Percentiles rank a stretch among this genome's conserved stretches.
These are phyloP conservation scores for Sporophila hypoxantha DNA, from an alignment of 2,113 vertebrate genomes.

Conservation along the genomic window DNA sequence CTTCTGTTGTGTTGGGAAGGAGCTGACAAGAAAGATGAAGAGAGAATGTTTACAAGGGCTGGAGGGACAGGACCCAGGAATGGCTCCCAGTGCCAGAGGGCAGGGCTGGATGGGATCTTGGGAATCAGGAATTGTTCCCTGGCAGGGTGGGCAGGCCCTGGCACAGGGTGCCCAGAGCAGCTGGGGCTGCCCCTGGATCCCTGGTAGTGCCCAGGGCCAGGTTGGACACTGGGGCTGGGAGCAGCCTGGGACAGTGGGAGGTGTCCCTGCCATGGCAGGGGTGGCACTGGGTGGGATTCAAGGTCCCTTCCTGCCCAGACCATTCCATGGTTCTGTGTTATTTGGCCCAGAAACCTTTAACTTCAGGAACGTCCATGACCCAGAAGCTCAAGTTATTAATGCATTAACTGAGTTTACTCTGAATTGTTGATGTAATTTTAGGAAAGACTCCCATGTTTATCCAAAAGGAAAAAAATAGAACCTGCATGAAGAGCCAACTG, in stretches of 20 bases:
- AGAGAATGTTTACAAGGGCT: accelerated
- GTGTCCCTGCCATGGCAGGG: not conserved
- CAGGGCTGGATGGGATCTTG: accelerated
- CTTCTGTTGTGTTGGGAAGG: not conserved
- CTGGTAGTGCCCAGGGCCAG: not conserved
- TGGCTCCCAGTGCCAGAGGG: not conserved
- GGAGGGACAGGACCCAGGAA: accelerated
- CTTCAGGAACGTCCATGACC: not conserved
- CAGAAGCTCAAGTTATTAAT: not conserved
- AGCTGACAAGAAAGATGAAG: not conserved
- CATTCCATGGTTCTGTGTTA: not conserved
- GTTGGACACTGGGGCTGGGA: not conserved
- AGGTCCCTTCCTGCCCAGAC: no score
- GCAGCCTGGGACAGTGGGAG: not conserved
- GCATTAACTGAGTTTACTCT: not conserved
- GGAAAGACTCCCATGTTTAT: not conserved
- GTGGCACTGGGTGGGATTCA: accelerated
- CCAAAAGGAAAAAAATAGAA: not conserved
- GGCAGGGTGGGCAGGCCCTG: not conserved
- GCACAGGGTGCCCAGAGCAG: not conserved
- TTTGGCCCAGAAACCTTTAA: not conserved
- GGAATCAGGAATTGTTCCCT: not conserved
- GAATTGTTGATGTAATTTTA: not conserved
- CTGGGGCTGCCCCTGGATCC: not conserved
- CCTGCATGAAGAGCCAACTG: not conserved